These are phyloP conservation scores for Coregonus ussuriensis DNA, from an alignment of 2,797 vertebrate genomes.

Conservation along the genomic window DNA sequence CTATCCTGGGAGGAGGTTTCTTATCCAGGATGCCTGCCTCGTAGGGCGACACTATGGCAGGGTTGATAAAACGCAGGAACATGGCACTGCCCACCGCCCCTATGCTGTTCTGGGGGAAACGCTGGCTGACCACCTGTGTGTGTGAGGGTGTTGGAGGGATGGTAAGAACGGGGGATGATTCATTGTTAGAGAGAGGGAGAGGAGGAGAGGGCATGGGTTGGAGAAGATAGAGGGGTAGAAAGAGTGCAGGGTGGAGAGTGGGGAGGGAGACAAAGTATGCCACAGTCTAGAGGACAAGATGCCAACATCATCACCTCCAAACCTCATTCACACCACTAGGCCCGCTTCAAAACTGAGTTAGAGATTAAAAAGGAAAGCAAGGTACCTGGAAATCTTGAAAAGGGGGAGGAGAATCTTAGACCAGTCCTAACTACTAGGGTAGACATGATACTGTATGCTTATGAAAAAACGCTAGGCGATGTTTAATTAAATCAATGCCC, in stretches of 20 bases:
- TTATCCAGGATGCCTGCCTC: conserved; percentile 89
- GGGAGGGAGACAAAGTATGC: neutral
- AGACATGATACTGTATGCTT: neutral
- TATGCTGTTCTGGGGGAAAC: conserved; percentile 50
- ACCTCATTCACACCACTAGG: neutral
- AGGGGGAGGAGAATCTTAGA: neutral
- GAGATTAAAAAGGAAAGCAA: conserved; percentile 33
- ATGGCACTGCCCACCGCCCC: conserved; percentile 79
- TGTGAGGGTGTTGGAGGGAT: neutral
- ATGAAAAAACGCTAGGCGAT: neutral
- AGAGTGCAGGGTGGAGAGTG: neutral
- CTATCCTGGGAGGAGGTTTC: conserved; percentile 85
- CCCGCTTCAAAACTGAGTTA: conserved; percentile 18
- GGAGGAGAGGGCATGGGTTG: neutral
- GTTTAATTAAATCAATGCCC: neutral
- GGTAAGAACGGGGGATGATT: neutral
- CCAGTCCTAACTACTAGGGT: neutral
- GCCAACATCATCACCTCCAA: neutral
- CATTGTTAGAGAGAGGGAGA: neutral
- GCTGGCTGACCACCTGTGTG: conserved; percentile 77
- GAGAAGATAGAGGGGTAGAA: neutral
- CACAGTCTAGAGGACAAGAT: neutral
- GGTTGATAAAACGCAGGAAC: conserved; percentile 90
- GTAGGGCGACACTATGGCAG: conserved; percentile 87
- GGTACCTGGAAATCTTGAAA: neutral